Evolutionary conservation across 2,797 vertebrate genomes (phyloP), one percentile per base, ranked within the genome.

Genomic region (Dallia pectoralis): DNA sequence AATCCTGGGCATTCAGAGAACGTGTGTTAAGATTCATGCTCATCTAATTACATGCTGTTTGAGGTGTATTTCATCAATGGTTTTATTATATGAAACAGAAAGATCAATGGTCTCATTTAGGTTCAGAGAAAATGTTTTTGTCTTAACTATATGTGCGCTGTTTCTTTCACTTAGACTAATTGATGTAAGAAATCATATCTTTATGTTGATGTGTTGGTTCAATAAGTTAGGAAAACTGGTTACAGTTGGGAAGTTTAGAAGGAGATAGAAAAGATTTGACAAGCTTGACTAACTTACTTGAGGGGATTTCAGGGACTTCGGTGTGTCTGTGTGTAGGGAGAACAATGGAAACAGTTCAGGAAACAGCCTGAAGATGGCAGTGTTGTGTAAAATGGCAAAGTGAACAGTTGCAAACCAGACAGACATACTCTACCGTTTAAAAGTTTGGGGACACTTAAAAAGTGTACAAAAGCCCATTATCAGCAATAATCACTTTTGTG

Each of bases 241-340:
- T 59, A 22, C 22, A 25, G n/a, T 56, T 56, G 53, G n/a, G 4
- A 59, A 56, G 53, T 56, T 25, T 12, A 22, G 16, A 56, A 59
- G 53, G 25, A 25, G 53, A 56, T 56, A 63, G 66, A 6, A 15
- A 32, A 6, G 66, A 14, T 14, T 25, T 14, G 12, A 27, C 9
- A 44, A 48, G 44, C 11, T 51, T 0, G 67, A 73, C 14, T n/a
- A 3, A 62, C 87, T 92, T 90, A 99, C 97, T 96, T 95, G 95
- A 78, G 96, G 95, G 82, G 84, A 89, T 92, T 89, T 95, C 0
- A 90, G 88, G 77, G 93, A 94, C 49, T 51, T 51, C 3, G 49
- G 49, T 8, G 22, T 59, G 53, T 59, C 53, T 59, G 22, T 56
- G 53, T 4, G 25, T 74, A 40, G 8, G 78, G 18, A 83, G 7